Percentiles rank a stretch among this genome's conserved stretches.
phyloP scores from a whole-genome alignment of 1,140 invertebrate species.

The Sarcophaga bullata region DNA sequence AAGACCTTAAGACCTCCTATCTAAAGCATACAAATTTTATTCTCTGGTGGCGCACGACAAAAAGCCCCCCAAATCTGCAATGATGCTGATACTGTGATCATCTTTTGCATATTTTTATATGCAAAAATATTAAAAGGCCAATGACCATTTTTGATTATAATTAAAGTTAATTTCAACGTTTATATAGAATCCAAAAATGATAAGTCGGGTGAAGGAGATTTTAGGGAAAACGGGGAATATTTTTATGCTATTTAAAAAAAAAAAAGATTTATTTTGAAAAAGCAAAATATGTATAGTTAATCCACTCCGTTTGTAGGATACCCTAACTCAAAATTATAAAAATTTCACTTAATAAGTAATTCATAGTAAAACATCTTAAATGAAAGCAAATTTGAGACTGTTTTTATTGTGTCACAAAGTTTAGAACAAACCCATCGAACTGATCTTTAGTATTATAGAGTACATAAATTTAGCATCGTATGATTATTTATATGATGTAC shows the following conservation, averaged over 20 bases:
- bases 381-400: no score
- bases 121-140: background rate
- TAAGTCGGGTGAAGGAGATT: background rate
- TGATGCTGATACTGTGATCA: background rate
- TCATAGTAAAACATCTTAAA: no score
- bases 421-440: no score
- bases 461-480: background rate
- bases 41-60: background rate
- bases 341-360: no score
- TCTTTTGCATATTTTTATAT: background rate
- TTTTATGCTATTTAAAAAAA: background rate
- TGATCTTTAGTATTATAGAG: no score
- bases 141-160: conserved; percentile 2
- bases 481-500: background rate
- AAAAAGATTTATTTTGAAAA: background rate
- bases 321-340: no score
- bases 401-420: no score
- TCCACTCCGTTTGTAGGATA: no score
- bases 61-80: background rate
- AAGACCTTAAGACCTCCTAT: background rate
- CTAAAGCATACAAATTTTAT: no score
- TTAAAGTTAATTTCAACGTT: background rate
- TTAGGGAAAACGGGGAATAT: background rate
- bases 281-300: no score
- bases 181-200: background rate